phyloP scores from a whole-genome alignment of 2,113 vertebrate species.

The Pagrus major region DNA sequence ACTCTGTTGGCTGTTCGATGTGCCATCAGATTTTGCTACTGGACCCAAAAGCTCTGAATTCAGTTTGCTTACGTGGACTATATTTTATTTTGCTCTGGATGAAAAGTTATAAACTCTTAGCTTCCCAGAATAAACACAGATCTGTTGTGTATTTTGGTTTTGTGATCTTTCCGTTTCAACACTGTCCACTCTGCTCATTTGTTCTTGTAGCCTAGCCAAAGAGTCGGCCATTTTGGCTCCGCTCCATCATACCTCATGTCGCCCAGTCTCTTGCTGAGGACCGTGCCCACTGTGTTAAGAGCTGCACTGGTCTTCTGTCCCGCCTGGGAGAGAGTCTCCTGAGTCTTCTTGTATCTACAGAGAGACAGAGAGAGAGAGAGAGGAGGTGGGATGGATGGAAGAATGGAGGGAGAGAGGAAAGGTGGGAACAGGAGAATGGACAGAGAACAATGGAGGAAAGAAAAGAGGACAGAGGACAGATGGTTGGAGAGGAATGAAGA shows the following conservation, averaged over 20 bases:
- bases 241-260: conserved; percentile 92
- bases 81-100: too few species aligned
- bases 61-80: too few species aligned
- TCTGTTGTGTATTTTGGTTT: not conserved
- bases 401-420: not conserved
- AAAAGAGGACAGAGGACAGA: not conserved
- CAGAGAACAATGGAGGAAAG: conserved; percentile 6
- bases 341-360: conserved; percentile 96
- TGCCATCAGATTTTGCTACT: not conserved
- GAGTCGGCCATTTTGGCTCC: not conserved
- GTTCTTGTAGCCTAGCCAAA: not conserved
- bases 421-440: not conserved
- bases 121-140: not conserved
- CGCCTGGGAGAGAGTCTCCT: conserved; percentile 96
- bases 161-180: conserved; percentile 2
- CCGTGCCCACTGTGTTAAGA: conserved; percentile 91
- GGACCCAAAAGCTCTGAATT: too few species aligned
- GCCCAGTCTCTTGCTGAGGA: conserved; percentile 91
- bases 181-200: conserved; percentile 6
- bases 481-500: conserved; percentile 1
- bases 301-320: conserved; percentile 96
- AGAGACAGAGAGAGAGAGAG: not conserved
- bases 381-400: not conserved
- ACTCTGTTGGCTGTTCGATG: not conserved
- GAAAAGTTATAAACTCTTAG: too few species aligned